phyloP scores from a whole-genome alignment of 37 sponge, comb jelly and placozoan genomes.

The Aphrocallistes beatrix region DNA sequence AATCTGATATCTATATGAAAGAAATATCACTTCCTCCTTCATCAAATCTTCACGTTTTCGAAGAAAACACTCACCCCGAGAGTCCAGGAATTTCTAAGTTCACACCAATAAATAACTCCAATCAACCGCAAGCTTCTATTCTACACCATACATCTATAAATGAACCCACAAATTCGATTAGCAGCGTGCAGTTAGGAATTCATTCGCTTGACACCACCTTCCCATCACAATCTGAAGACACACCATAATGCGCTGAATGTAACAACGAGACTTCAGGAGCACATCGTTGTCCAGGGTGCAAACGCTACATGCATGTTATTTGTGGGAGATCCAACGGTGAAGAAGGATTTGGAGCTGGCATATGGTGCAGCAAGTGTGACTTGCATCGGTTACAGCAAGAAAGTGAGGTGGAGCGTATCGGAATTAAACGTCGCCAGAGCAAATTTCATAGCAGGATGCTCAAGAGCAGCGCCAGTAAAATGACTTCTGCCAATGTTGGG shows the following conservation, averaged over 20 bases:
- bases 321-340: neutral
- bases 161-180: too few relatives aligned
- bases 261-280: neutral
- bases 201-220: too few relatives aligned
- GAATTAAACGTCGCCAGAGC: neutral
- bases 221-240: too few relatives aligned
- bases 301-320: neutral
- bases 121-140: too few relatives aligned
- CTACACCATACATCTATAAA: too few relatives aligned
- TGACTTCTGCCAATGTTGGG: neutral
- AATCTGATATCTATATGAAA: too few relatives aligned
- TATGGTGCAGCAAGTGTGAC: neutral
- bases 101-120: too few relatives aligned
- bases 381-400: neutral
- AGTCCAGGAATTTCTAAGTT: too few relatives aligned
- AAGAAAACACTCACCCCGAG: too few relatives aligned
- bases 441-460: neutral
- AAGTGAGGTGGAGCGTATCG: neutral
- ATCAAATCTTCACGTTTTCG: too few relatives aligned
- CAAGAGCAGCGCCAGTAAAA: neutral
- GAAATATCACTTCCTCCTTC: too few relatives aligned
- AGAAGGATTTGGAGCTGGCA: neutral
- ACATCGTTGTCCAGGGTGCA: neutral
- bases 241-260: slow-evolving; percentile 3
- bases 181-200: too few relatives aligned